Conservation (phyloP, 2,888 invertebrate genomes). For the Trachelus stipa region DNA sequence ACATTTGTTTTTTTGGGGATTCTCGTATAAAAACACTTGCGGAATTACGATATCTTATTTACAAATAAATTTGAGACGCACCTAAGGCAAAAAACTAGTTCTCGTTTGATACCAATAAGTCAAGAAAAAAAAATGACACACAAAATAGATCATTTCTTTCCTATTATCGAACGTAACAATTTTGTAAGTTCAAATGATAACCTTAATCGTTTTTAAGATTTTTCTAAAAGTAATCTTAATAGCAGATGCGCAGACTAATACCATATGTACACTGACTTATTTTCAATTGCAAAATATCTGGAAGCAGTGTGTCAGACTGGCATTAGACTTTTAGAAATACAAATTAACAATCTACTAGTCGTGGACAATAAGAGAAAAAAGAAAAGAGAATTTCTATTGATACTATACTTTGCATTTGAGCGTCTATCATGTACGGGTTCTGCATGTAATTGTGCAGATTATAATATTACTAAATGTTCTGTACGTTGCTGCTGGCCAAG, state of each 20-base stretch:
- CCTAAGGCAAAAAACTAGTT: not conserved
- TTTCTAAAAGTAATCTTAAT: not conserved
- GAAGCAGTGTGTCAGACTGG: constrained; percentile 7
- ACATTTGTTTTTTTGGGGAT: not conserved
- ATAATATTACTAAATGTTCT: not conserved
- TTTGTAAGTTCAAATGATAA: not conserved
- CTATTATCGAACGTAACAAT: not conserved
- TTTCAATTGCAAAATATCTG: constrained; percentile 22
- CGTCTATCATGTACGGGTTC: not conserved
- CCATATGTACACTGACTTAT: constrained; percentile 21
- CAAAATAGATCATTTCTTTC: not conserved
- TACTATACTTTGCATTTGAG: not conserved
- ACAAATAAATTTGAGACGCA: constrained; percentile 23
- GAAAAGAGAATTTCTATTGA: not conserved
- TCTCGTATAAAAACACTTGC: not conserved
- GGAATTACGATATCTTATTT: constrained; percentile 20
- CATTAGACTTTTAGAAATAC: not conserved
- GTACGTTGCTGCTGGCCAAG: not conserved
- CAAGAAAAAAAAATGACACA: not conserved
- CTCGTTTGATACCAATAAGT: not conserved
- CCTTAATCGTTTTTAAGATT: not conserved
- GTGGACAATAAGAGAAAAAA: not conserved
- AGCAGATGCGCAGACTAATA: not conserved
- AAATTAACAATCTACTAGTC: not conserved
- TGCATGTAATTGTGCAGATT: not conserved